A percentile compares a stretch with the other conserved stretches of the same genome.
Conservation (phyloP, 2,113 vertebrate species). For the Scatophagus argus region DNA sequence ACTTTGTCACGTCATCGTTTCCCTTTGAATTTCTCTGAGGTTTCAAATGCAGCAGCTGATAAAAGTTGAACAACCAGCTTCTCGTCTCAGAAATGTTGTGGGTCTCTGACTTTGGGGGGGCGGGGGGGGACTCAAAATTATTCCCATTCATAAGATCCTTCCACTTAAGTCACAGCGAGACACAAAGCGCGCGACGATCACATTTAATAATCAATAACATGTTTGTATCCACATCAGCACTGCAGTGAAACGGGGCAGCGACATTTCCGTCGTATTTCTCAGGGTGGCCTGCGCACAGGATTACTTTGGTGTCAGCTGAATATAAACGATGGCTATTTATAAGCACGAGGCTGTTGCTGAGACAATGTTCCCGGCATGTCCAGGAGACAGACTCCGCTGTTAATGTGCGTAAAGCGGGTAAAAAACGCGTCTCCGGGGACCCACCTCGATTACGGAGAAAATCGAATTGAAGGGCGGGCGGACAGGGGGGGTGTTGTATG, state of each 20-base stretch:
- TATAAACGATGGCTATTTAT: conserved; percentile 81
- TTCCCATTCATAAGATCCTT: conserved; percentile 15
- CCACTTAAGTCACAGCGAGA: neutral
- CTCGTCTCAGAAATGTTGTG: conserved; percentile 13
- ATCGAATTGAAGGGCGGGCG: neutral
- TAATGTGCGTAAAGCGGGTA: conserved; percentile 40
- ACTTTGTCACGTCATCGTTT: conserved; percentile 19
- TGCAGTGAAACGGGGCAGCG: conserved; percentile 38
- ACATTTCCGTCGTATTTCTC: conserved; percentile 57
- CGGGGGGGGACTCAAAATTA: conserved; percentile 19
- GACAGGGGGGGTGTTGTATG: conserved; percentile 54
- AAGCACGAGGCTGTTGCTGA: conserved; percentile 71
- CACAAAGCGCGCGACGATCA: neutral
- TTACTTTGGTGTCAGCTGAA: conserved; percentile 80
- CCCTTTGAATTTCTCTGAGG: neutral
- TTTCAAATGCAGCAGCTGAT: conserved; percentile 25
- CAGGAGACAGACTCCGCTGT: conserved; percentile 29
- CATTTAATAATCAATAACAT: conserved; percentile 15
- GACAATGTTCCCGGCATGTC: conserved; percentile 69
- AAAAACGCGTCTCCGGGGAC: conserved; percentile 48
- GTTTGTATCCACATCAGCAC: conserved; percentile 32
- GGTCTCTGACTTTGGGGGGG: neutral
- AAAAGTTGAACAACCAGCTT: no score
- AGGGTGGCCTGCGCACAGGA: conserved; percentile 68
- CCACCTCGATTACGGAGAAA: conserved; percentile 23